Evolutionary conservation across 2,888 invertebrate species (phyloP), one percentile per base, ranked within the genome.

Genomic region (Brachyopa scutellaris): DNA sequence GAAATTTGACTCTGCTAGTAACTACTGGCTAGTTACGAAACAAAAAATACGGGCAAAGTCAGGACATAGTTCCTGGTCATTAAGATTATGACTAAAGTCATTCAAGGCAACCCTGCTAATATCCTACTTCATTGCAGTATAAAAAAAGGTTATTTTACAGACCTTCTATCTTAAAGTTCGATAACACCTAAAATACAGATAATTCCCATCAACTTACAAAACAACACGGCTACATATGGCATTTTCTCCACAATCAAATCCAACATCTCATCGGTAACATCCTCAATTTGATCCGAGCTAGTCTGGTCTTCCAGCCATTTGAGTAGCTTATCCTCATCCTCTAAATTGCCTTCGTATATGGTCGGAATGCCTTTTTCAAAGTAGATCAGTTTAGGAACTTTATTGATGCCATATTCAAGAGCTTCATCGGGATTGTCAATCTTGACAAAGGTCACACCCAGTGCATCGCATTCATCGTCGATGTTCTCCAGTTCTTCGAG

Each of bases 181-280:
- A n/a, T n/a, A n/a, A n/a, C n/a, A n/a, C n/a, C n/a, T n/a, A n/a
- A n/a, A n/a, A n/a, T n/a, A n/a, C n/a, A n/a, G n/a, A n/a, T n/a
- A n/a, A n/a, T n/a, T n/a, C n/a, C n/a, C n/a, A n/a, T n/a, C n/a
- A n/a, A 89, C 95, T 95, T 93, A 97, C 97, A 97, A 92, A 97
- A 97, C 86, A 97, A 91, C 62, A 97, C 97, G 53, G 97, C 97
- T 85, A 97, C 96, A 89, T 95, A 94, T 5, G 94, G 94, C 94
- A 96, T 95, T 92, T 96, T 96, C 79, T 94, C 95, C 86, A 97
- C 95, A 85, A 97, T 94, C 88, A 96, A 92, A 88, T 97, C 97
- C 84, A 97, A 92, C 97, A 97, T 97, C 92, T 97, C 97, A 89
- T 97, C 97, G 13, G 97, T 97, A 69, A 97, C 95, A 88, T 97